Percentiles rank a stretch among this genome's conserved stretches.
phyloP scores from a whole-genome alignment of 1,140 invertebrate genomes.

The Solen grandis region DNA sequence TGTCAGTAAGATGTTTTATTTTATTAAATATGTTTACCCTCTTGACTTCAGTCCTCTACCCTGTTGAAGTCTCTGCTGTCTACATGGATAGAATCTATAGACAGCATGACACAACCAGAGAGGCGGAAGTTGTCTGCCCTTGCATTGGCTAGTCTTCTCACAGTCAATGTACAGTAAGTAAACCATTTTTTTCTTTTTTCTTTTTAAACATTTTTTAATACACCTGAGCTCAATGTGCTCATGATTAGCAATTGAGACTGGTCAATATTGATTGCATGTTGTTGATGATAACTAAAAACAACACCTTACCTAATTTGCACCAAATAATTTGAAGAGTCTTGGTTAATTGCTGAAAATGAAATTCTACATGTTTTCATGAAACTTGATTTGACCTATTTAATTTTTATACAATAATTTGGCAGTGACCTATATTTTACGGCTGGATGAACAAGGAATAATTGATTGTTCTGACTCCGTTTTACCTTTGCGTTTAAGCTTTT shows the following conservation, averaged over 20 bases:
- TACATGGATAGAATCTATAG: constrained; percentile 90
- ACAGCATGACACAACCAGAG: constrained; percentile 88
- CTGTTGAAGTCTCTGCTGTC: constrained; percentile 88
- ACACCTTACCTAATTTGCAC: neutral
- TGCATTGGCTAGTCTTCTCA: constrained; percentile 88
- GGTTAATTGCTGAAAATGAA: too few relatives aligned
- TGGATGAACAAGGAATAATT: too few relatives aligned
- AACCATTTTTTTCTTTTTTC: neutral
- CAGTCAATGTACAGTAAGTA: constrained; percentile 78
- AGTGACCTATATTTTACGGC: too few relatives aligned
- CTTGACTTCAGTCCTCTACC: constrained; percentile 84
- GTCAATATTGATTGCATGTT: neutral
- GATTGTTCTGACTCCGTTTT: too few relatives aligned
- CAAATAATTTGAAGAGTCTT: too few relatives aligned
- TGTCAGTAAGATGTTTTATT: neutral
- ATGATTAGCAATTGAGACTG: neutral
- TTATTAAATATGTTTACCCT: constrained; percentile 69
- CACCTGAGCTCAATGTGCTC: neutral
- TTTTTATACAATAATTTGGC: too few relatives aligned
- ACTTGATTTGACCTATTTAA: too few relatives aligned
- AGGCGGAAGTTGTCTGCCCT: constrained; percentile 91
- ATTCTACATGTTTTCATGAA: too few relatives aligned
- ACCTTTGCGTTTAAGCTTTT: too few relatives aligned
- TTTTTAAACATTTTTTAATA: too few relatives aligned
- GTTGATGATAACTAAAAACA: neutral